Base-by-base conservation (phyloP, 2,888 invertebrate species). In the Cyaniris semiargus region DNA sequence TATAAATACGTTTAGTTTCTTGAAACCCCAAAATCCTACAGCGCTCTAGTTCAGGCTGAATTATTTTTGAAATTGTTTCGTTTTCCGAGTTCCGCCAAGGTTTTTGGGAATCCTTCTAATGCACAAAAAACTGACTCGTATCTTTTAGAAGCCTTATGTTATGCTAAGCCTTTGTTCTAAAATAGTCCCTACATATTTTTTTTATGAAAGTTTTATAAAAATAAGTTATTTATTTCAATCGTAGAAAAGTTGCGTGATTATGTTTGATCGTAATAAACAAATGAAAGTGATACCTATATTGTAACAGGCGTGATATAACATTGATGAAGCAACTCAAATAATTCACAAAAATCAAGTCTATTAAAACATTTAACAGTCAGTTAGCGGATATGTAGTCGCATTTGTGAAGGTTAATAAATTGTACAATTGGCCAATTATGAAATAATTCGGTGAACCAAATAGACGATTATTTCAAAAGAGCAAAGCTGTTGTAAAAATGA, bases 391-490 rank as follows among this genome's bases (percentile, higher is more conserved):
- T 38, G 71, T 71, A 38, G 71, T 70, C 70, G 38, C 38, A 21
- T 71, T 71, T 38, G 38, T 23, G 71, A 71, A 71, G 71, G 71
- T 71, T 38, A 38, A 60, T 60, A 60, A 60, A 31, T 66, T 66
- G 27, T 66, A 31, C 66, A 66, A 66, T 66, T 66, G 66, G 66
- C 27, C 66, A 23, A 66, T 66, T 66, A 66, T 66, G 60, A 66
- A 66, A 66, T 23, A 66, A 66, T 66, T 27, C 23, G 60, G 23
- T 66, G 23, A 66, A 66, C 27, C 15, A 66, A 66, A 66, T 66
- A 27, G 66, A 66, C 18, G 66, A 66, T 66, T 66, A 31, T 66
- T 66, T 27, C 66, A 31, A 66, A 66, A 31, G 6, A 66, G 66
- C 27, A 66, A 21, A 31, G 27, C 27, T 66, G 27, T 66, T 66